phyloP scores from a whole-genome alignment of 2,113 vertebrate genomes.

The Lophochroa leadbeateri region DNA sequence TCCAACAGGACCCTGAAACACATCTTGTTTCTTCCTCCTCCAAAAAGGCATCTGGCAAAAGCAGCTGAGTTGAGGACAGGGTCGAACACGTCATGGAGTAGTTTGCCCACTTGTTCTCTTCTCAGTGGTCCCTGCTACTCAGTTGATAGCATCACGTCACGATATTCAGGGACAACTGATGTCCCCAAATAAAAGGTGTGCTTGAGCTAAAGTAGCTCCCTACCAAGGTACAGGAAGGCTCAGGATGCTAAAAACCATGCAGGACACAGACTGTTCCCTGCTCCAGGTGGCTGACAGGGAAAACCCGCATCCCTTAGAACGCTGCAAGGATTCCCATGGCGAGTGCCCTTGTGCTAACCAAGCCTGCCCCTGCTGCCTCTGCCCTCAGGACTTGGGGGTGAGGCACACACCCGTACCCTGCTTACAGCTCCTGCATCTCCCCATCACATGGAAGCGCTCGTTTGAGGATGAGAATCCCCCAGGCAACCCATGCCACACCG shows the following conservation, averaged over 20 bases:
- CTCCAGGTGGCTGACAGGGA: neutral
- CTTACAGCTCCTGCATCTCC: neutral
- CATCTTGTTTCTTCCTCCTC: neutral
- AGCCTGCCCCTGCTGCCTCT: neutral
- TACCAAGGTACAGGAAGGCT: neutral
- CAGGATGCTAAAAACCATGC: neutral
- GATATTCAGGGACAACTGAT: neutral
- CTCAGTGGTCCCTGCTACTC: neutral
- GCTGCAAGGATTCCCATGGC: neutral
- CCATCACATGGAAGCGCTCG: rapidly evolving
- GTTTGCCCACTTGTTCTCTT: neutral
- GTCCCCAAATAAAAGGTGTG: neutral
- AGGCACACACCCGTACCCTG: neutral
- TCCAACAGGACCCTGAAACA: neutral
- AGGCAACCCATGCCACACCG: neutral
- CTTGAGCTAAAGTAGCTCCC: neutral
- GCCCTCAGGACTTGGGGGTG: neutral
- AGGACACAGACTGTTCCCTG: neutral
- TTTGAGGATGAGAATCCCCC: neutral
- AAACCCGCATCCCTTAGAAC: neutral
- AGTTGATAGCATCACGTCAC: neutral
- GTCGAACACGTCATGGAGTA: rapidly evolving
- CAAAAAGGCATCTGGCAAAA: neutral
- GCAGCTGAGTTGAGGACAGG: neutral
- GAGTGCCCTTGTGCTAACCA: neutral